phyloP scores from a whole-genome alignment of 1,140 invertebrate genomes.

The Drosophila pseudoobscura region DNA sequence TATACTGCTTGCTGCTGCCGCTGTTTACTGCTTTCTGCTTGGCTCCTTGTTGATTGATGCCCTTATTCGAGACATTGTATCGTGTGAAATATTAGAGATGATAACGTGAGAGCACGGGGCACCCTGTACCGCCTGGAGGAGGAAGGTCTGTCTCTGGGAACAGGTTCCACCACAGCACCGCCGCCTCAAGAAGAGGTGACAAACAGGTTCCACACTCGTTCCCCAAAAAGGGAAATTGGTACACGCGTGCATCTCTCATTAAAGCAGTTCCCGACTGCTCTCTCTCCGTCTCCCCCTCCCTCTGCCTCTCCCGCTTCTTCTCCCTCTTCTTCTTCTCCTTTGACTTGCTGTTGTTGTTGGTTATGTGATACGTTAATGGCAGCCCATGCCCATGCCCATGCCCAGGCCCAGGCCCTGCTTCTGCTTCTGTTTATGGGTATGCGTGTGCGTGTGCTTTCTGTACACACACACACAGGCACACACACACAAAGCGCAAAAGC shows the following conservation, averaged over 20 bases:
- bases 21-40: too few relatives aligned
- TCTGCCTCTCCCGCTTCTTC: neutral
- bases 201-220: slow-evolving; percentile 36
- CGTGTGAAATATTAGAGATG: too few relatives aligned
- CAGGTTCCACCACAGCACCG: too few relatives aligned
- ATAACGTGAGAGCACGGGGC: too few relatives aligned
- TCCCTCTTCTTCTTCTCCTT: neutral
- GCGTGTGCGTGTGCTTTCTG: slow-evolving; percentile 1
- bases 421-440: slow-evolving; percentile 2
- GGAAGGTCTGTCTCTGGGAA: too few relatives aligned
- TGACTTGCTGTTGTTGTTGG: slow-evolving; percentile 12
- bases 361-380: slow-evolving; percentile 44
- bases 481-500: neutral
- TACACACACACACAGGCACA: neutral
- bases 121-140: too few relatives aligned
- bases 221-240: slow-evolving; percentile 46
- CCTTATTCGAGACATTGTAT: too few relatives aligned
- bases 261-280: slow-evolving; percentile 8
- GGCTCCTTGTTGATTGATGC: too few relatives aligned
- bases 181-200: too few relatives aligned
- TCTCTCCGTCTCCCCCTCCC: neutral
- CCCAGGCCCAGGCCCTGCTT: too few relatives aligned
- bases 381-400: too few relatives aligned
- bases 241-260: slow-evolving; percentile 50
- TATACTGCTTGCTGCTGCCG: too few relatives aligned